A percentile compares a stretch with the other conserved stretches of the same genome.
Evolutionary conservation across 2,113 vertebrate genomes (phyloP).

Genomic region (Bos taurus): DNA sequence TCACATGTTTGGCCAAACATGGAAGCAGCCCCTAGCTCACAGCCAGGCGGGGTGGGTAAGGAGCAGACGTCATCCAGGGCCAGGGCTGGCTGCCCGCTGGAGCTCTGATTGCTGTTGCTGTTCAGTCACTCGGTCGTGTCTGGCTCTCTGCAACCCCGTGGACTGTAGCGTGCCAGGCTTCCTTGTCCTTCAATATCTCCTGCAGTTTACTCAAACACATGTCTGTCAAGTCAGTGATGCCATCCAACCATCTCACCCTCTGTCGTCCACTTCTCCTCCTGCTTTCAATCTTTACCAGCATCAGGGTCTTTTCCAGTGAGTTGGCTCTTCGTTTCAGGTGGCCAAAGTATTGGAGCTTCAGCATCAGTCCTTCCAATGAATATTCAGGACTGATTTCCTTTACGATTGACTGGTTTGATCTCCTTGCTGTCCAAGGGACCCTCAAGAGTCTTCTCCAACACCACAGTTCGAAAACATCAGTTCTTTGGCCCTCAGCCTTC

Average conservation of each 20-base stretch:
- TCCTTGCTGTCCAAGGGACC: neutral
- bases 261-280: neutral
- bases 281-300: neutral
- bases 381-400: neutral
- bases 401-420: neutral
- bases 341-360: neutral
- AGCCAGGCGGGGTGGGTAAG: accelerated
- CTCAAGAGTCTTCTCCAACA: neutral
- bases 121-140: neutral
- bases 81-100: neutral
- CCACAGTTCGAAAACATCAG: neutral
- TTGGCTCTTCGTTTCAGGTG: accelerated
- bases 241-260: neutral
- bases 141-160: neutral
- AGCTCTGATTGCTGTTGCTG: neutral
- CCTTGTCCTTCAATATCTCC: neutral
- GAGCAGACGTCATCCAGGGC: accelerated
- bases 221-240: neutral
- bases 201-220: neutral
- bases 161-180: neutral
- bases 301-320: neutral
- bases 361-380: neutral
- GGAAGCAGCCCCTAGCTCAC: neutral
- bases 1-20: accelerated
- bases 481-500: neutral